Evolutionary conservation across 2,113 vertebrate species (phyloP), one percentile per base, ranked within the genome.

Genomic region (Cyprinodon tularosa): DNA sequence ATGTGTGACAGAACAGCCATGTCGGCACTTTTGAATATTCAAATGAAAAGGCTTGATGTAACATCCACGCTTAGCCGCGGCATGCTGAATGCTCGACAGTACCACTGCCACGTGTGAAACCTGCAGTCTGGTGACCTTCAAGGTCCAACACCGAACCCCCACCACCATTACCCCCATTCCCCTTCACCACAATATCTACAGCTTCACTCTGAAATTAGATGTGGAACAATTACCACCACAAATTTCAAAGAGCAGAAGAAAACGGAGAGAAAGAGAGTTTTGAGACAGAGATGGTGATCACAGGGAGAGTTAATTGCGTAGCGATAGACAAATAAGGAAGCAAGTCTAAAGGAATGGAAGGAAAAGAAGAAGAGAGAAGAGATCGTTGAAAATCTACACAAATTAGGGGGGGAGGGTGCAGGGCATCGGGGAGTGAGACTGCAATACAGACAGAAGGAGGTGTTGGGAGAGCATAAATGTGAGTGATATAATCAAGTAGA

Each of bases 81-180:
- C 64, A 66, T 29, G 7, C 29, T 50, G 29, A 45, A 75, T 84
- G 74, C 62, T 72, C 79, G 40, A 72, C 68, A 80, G 69, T 79
- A 62, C 72, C 78, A 67, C 82, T n/a, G 15, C 66, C 72, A 15
- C 74, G 62, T 78, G 84, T 53, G 76, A 84, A 71, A 88, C 88
- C 87, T 89, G 84, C 84, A 79, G 81, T 74, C 74, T 68, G 66
- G 66, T 88, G 90, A 93, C 91, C 89, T 93, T 91, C 90, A 90
- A 84, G 87, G 81, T 67, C 84, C 86, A 67, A 82, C 70, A 72
- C 71, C 83, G 82, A 76, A 77, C n/a, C 71, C 67, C 48, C 66
- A 22, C 71, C 62, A 22, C 73, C 62, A 22, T 79, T 9, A 40
- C 71, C 79, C 83, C 71, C 44, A 7, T 45, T 11, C 44, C 9